Conservation (phyloP, 2,113 vertebrate species). For the Otolemur garnettii region DNA sequence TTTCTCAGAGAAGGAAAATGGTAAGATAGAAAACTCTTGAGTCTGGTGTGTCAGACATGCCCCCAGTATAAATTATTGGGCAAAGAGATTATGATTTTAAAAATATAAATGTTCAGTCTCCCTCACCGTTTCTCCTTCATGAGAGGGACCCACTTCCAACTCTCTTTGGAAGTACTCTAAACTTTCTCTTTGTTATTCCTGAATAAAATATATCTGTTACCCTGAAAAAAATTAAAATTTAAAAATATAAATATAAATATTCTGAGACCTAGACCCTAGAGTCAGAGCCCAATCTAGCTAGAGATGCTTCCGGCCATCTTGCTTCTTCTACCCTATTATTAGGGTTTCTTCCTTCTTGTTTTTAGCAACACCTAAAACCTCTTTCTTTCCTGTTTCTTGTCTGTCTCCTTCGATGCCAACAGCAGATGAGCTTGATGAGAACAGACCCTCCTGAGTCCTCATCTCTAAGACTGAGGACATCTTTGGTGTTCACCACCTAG, state of each 20-base stretch:
- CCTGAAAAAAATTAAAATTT: too few relatives aligned
- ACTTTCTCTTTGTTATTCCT: too few relatives aligned
- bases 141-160: too few relatives aligned
- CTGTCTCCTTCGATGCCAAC: neutral
- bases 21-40: neutral
- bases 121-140: too few relatives aligned
- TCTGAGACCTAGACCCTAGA: neutral
- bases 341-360: neutral
- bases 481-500: neutral
- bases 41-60: neutral
- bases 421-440: neutral
- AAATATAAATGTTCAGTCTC: neutral
- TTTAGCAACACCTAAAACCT: neutral
- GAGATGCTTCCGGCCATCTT: neutral
- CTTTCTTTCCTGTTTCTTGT: neutral
- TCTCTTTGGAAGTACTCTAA: too few relatives aligned
- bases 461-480: neutral
- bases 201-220: too few relatives aligned
- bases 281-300: neutral
- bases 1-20: neutral
- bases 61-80: neutral
- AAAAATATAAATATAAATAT: neutral
- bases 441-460: neutral
- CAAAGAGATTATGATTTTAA: neutral
- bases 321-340: neutral